Base-by-base conservation (phyloP, 2,113 vertebrate species). In the Paracanthobrama guichenoti region DNA sequence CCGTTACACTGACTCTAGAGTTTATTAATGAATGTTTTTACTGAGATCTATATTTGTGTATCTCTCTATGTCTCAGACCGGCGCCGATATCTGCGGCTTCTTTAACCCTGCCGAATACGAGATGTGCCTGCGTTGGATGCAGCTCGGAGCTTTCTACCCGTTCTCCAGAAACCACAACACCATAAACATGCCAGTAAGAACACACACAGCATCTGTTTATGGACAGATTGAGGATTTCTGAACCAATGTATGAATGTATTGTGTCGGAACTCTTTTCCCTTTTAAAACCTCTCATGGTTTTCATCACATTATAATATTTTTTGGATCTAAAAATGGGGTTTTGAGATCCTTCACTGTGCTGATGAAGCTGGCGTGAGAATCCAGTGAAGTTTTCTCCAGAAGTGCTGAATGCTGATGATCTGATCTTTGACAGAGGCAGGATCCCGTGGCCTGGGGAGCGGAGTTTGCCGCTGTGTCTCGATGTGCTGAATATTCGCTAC, bases 31-130 rank as follows among this genome's bases (percentile, higher is more conserved):
- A 20, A 20, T 57, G 24, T 60, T 60, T 35, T 73, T 18, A 42
- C 35, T 26, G 48, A 73, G 67, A 20, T 46, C 50, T n/a, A 20
- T 26, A 13, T 8, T 14, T 71, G 2, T 44, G 1, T 81, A 2
- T 55, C 3, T 53, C 39, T 66, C 14, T 18, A 3, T 90, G 1
- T 89, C 90, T 84, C 92, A 99, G 97, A 97, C 95, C 0, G 97
- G 97, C 57, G 96, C 96, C 35, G 96, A 99, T 86, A 99, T 98
- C 83, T 98, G 97, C 72, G 97, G 97, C 62, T 99, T 99, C 95
- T 97, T 96, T 81, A 57, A 85, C 0, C 0, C 82, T 0, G 87
- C 96, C 0, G 79, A 96, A 2, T 96, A 96, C 75, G 94, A 98
- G 85, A 87, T 97, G 93, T 97, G 96, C 72, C 88, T 90, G 71